phyloP scores from a whole-genome alignment of 1,140 invertebrate genomes.

The Colletes gigas region DNA sequence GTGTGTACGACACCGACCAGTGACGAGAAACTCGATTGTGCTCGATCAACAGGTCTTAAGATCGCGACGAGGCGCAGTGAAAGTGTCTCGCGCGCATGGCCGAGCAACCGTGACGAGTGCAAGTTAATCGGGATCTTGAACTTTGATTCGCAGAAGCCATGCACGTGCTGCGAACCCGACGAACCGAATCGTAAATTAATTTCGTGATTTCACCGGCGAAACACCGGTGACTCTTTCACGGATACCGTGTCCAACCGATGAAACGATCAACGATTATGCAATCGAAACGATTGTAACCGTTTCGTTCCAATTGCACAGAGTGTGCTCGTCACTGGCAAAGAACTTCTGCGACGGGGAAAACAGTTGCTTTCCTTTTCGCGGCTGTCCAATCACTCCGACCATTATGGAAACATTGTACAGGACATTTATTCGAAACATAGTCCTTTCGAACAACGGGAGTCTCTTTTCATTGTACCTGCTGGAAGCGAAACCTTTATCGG shows the following conservation, averaged over 20 bases:
- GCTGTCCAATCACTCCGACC: no score
- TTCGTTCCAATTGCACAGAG: no score
- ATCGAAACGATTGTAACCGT: no score
- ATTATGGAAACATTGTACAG: no score
- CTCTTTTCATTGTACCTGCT: neutral
- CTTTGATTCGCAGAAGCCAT: constrained; percentile 50
- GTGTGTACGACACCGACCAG: constrained; percentile 56
- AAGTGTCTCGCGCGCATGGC: constrained; percentile 53
- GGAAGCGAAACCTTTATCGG: constrained; percentile 11
- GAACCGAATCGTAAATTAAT: constrained; percentile 16
- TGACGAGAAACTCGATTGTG: constrained; percentile 54
- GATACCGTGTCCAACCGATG: neutral
- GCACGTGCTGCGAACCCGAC: constrained; percentile 15
- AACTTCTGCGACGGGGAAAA: no score
- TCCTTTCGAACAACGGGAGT: neutral
- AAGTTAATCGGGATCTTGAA: constrained; percentile 61
- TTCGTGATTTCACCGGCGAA: neutral
- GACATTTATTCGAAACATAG: no score
- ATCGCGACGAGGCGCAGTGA: constrained; percentile 38
- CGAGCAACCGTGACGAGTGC: constrained; percentile 54
- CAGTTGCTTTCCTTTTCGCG: no score
- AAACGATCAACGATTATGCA: neutral
- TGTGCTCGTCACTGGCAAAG: no score
- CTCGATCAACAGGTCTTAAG: constrained; percentile 67
- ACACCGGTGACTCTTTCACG: neutral